Evolutionary conservation across 1,140 invertebrate species (phyloP), one percentile per base, ranked within the genome.

Genomic region (Leptinotarsa defecta): DNA sequence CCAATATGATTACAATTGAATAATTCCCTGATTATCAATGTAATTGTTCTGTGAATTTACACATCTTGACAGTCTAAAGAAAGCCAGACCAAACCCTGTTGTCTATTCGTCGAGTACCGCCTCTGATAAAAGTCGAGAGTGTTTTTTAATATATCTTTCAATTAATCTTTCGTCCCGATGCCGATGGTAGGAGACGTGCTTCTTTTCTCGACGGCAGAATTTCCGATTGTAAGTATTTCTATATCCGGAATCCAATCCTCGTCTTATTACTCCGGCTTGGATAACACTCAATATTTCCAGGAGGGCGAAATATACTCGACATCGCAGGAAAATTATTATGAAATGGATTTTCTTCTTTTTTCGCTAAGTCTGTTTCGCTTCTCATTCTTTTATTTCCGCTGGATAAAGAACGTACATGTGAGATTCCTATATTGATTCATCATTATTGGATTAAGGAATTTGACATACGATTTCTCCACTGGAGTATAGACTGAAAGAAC

Each of bases 161-260:
- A 73, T 73, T 73, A 73, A 73, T 73, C 71, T 73, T 43, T 64
- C 17, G 71, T 61, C 65, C 43, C 34, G 34, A 43, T 43, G 34
- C 69, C 69, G 69, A 49, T 24, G 48, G 69, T 24, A 49, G n/a
- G 48, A 48, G 48, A 22, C 69, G 48, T 71, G n/a, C 48, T 48
- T 43, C 43, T 27, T n/a, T 65, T 52, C 34, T 27, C 34, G 20
- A 20, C 52, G 61, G 20, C 57, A 48, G 63, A 73, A 74, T 74
- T 74, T 74, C 73, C 65, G 73, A 74, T 74, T 69, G 65, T 74
- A 48, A 74, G 65, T 68, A 69, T 74, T 74, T 74, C 73, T 74
- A 74, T 74, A 74, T 74, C 73, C 73, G 73, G 63, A 74, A 49
- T 74, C 48, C 73, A 74, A 74, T 74, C 65, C 72, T 48, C 43